Percentiles rank a stretch among this genome's conserved stretches.
Conservation (phyloP, 2,888 invertebrate genomes). For the Phania funesta region DNA sequence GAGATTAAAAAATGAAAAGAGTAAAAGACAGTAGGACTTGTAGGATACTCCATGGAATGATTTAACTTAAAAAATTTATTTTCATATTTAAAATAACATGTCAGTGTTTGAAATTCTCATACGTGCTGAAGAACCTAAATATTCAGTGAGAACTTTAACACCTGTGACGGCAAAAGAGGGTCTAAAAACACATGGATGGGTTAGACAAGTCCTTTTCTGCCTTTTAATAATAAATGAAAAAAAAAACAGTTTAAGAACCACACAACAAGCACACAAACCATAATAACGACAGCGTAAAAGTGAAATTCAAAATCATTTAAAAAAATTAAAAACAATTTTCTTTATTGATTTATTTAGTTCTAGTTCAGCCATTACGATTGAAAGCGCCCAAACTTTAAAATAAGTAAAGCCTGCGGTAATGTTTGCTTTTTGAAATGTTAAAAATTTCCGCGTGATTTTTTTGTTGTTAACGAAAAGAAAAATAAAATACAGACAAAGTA, state of each 20-base stretch:
- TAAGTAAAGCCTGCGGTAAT: neutral
- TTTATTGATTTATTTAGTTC: constrained; percentile 29
- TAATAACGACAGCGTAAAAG: constrained; percentile 1
- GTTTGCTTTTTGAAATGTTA: constrained; percentile 18
- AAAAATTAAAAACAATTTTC: neutral
- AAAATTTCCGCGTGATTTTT: constrained; percentile 9
- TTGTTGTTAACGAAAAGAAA: too few relatives aligned
- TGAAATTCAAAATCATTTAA: neutral
- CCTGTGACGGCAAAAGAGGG: neutral
- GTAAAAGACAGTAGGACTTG: too few relatives aligned
- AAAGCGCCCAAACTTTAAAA: neutral
- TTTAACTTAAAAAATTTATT: too few relatives aligned
- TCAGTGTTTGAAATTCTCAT: too few relatives aligned
- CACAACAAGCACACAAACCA: neutral
- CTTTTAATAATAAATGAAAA: constrained; percentile 23
- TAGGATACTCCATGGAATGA: too few relatives aligned
- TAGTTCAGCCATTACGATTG: neutral
- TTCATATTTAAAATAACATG: too few relatives aligned
- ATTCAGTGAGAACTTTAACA: neutral
- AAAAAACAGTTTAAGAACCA: neutral
- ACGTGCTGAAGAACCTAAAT: too few relatives aligned
- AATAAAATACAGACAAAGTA: neutral
- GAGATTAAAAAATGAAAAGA: too few relatives aligned
- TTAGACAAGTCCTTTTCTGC: neutral
- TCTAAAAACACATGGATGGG: neutral